Evolutionary conservation across 2,113 vertebrate genomes (phyloP).

Genomic region (Megaleporinus macrocephalus): DNA sequence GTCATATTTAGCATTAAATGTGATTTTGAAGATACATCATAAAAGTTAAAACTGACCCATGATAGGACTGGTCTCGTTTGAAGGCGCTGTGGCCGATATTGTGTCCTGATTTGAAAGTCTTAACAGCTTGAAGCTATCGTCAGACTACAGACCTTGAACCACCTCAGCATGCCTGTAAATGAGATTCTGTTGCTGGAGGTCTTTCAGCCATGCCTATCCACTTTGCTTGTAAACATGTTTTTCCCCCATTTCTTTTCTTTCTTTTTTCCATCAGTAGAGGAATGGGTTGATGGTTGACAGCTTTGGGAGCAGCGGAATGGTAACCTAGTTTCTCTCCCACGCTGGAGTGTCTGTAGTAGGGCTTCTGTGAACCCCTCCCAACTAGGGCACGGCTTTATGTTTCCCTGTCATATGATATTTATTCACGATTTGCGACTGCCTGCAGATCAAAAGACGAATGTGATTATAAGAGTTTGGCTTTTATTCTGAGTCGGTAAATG

Average conservation of each 20-base stretch:
- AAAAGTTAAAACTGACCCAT: neutral
- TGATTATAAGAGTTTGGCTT: neutral
- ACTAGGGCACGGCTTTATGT: conserved; percentile 38
- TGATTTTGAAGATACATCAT: too few relatives aligned
- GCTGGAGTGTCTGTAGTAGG: conserved; percentile 8
- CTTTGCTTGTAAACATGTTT: conserved; percentile 49
- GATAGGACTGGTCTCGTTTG: neutral
- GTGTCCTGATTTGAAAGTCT: conserved; percentile 10
- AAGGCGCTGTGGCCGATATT: neutral
- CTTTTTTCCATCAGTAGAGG: conserved; percentile 42
- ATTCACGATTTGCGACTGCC: conserved; percentile 44
- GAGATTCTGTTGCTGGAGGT: conserved; percentile 57
- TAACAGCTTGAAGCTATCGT: conserved; percentile 32
- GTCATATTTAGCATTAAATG: too few relatives aligned
- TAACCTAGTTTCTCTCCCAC: conserved; percentile 53
- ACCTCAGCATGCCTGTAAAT: conserved; percentile 61
- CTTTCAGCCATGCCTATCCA: conserved; percentile 52
- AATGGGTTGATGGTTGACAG: conserved; percentile 45
- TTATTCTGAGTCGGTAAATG: conserved; percentile 20
- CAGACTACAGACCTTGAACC: neutral
- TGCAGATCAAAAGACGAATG: conserved; percentile 16
- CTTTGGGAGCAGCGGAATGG: conserved; percentile 44
- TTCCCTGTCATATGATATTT: conserved; percentile 24
- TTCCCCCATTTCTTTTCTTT: neutral
- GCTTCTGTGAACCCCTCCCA: conserved; percentile 25